Conservation (phyloP, 2,888 invertebrate species). For the Fissipunctia ypsillon region DNA sequence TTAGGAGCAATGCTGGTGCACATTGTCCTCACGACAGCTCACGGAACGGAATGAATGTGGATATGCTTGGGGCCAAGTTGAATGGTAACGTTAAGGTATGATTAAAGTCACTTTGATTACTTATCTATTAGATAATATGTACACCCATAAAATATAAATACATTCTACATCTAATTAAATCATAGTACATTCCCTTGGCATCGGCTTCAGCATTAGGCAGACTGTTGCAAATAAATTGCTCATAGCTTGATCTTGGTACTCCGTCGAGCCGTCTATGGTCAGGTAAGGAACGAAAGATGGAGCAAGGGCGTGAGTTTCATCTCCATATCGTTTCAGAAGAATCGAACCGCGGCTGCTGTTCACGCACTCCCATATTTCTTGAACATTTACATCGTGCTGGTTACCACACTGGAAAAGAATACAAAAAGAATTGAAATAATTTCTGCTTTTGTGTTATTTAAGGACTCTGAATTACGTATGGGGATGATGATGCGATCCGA, state of each 20-base stretch:
- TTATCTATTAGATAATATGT: slow-evolving; percentile 7
- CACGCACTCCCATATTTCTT: slow-evolving; percentile 71
- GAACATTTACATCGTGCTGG: slow-evolving; percentile 59
- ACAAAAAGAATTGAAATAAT: neutral
- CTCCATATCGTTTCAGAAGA: slow-evolving; percentile 73
- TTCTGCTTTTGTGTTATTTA: neutral
- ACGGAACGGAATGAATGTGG: neutral
- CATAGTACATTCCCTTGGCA: slow-evolving; percentile 62
- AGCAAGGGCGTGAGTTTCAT: slow-evolving; percentile 67
- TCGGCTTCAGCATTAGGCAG: slow-evolving; percentile 66
- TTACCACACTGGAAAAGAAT: slow-evolving; percentile 74
- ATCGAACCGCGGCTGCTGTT: slow-evolving; percentile 65
- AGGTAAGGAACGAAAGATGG: slow-evolving; percentile 75
- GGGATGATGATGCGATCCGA: too few species aligned
- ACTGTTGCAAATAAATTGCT: slow-evolving; percentile 66
- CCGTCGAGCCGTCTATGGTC: slow-evolving; percentile 66
- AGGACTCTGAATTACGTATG: too few species aligned
- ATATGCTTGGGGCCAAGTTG: too few species aligned
- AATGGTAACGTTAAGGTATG: neutral
- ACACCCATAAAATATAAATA: slow-evolving; percentile 25
- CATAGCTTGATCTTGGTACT: slow-evolving; percentile 61
- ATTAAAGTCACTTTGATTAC: slow-evolving; percentile 5
- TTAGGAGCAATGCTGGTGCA: neutral
- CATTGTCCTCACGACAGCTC: neutral
- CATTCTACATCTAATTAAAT: slow-evolving; percentile 24